Percentiles rank a stretch among this genome's conserved stretches.
Conservation (phyloP, 2,797 vertebrate species). For the Siniperca scherzeri region DNA sequence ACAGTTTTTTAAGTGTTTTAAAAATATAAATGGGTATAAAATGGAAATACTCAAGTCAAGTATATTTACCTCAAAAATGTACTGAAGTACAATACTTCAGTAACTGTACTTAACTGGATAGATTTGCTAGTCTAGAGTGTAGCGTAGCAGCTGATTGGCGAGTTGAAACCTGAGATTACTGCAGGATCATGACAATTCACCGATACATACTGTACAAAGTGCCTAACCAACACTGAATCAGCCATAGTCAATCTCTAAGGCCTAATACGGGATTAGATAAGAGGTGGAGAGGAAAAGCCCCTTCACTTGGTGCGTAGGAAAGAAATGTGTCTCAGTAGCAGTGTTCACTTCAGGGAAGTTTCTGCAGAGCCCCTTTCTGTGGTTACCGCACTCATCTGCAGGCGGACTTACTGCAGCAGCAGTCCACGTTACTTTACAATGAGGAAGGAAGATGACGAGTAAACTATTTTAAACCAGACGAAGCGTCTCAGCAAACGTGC, state of each 20-base stretch:
- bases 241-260: neutral
- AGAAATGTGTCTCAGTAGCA: neutral
- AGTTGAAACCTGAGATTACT: neutral
- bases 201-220: no score
- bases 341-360: slow-evolving; percentile 30
- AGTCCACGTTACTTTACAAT: neutral
- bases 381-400: slow-evolving; percentile 48
- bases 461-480: neutral
- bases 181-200: slow-evolving; percentile 1
- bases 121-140: neutral
- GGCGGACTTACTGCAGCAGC: neutral
- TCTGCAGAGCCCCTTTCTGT: slow-evolving; percentile 46
- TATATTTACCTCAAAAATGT: neutral
- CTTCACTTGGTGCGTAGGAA: accelerated
- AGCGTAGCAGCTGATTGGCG: neutral
- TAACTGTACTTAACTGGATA: neutral
- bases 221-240: neutral
- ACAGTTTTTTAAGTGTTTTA: neutral
- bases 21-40: neutral
- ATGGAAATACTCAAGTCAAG: neutral
- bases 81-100: neutral
- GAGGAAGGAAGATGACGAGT: neutral
- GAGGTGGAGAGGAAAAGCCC: neutral
- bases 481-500: neutral
- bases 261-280: neutral